Evolutionary conservation across 1,140 invertebrate species (phyloP).

Genomic region (Diabrotica undecimpunctata): DNA sequence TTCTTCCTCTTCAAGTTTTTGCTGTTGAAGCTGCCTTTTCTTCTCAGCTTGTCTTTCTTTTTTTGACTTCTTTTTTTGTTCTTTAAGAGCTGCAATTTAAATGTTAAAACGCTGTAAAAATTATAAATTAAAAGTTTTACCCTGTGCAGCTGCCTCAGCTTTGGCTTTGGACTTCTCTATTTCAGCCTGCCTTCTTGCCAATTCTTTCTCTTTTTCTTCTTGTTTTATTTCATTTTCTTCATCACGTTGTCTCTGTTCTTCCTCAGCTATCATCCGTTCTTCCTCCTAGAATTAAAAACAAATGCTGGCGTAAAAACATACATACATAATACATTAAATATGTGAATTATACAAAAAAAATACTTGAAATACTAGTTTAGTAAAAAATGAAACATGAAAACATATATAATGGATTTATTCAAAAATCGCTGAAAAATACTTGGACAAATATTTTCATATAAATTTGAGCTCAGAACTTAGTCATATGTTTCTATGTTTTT

Average conservation of each 20-base stretch:
- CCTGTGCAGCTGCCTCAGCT: slow-evolving; percentile 5
- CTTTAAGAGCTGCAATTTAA: slow-evolving; percentile 3
- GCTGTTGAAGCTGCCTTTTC: slow-evolving; percentile 9
- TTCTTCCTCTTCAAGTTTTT: slow-evolving; percentile 11
- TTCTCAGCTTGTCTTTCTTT: slow-evolving; percentile 31
- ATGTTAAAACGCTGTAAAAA: background rate
- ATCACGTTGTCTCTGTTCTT: slow-evolving; percentile 21
- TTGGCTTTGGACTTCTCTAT: slow-evolving; percentile 6
- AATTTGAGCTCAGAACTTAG: too few relatives aligned
- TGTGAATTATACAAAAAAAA: too few relatives aligned
- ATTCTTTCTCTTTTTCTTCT: slow-evolving; percentile 29
- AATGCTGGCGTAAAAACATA: too few relatives aligned
- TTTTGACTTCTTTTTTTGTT: slow-evolving; percentile 31
- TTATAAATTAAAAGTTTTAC: background rate
- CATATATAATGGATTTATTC: too few relatives aligned
- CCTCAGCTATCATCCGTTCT: slow-evolving; percentile 31
- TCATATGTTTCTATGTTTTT: too few relatives aligned
- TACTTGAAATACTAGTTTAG: too few relatives aligned
- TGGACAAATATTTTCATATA: too few relatives aligned
- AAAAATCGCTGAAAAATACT: too few relatives aligned
- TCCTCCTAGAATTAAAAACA: slow-evolving; percentile 27
- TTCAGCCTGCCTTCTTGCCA: slow-evolving; percentile 17
- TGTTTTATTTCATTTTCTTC: slow-evolving; percentile 26
- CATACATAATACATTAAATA: too few relatives aligned
- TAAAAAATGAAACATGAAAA: too few relatives aligned